Evolutionary conservation across 2,888 invertebrate species (phyloP), one percentile per base, ranked within the genome.

Genomic region (Frankliniella intonsa): DNA sequence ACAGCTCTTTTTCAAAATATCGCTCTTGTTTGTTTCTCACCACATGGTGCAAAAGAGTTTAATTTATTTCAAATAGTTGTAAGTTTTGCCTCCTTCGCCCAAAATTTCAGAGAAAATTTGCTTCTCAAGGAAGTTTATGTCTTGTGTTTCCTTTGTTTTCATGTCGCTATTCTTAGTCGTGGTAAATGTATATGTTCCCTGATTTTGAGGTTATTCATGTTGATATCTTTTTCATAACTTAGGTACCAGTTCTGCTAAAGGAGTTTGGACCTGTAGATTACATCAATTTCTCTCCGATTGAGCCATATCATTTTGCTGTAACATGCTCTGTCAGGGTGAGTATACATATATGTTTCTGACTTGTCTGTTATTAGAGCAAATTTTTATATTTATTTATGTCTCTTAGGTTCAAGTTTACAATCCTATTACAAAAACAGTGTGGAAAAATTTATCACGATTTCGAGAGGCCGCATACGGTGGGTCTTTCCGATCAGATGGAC

Each of bases 231-330:
- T 65, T 81, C 38, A 79, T 79, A n/a, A 82, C 86, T 88, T 87
- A 95, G 97, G 90, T 92, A 83, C 96, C 97, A 50, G 94, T 96
- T 3, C 90, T 96, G 69, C 92, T 96, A 0, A 97, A 98, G 88
- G 98, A 98, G 88, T 96, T 95, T 88, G 97, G 97, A 38, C 93
- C 95, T 0, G 95, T 99, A 82, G 96, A 97, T 87, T 94, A 95
- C 86, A 92, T 98, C 80, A 95, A 97, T 87, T 96, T 98, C 87
- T 95, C 95, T 83, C 96, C 96, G 0, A 91, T 93, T 14, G 94
- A 96, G 86, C 97, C 98, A 0, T 92, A 95, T 89, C 93, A 95
- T 87, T 95, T 98, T 89, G 97, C 97, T 11, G 95, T 97, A 25
- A 97, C 98, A 82, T 96, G 95, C 87, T 97, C 97, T 0, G 95